Evolutionary conservation across 2,113 vertebrate species (phyloP).

Genomic region (Semnornis frantzii): DNA sequence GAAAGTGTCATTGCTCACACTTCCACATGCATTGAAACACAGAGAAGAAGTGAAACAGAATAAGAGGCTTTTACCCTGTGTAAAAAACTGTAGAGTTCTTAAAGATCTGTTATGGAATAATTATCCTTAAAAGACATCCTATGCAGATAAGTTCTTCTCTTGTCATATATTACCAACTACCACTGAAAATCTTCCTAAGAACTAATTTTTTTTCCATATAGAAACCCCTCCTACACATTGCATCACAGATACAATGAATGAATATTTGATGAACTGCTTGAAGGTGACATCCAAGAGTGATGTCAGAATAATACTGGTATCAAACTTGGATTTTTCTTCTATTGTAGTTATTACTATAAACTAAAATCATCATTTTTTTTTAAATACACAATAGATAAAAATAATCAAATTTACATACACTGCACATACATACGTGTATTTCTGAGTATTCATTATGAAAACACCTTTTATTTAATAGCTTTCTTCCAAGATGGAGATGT

Average conservation of each 20-base stretch:
- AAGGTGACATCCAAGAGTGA: background rate
- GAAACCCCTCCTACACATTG: fast-evolving
- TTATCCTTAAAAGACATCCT: background rate
- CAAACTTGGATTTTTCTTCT: background rate
- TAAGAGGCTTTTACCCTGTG: background rate
- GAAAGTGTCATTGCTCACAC: background rate
- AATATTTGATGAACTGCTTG: background rate
- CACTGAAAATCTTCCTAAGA: background rate
- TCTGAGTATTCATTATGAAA: background rate
- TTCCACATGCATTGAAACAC: background rate
- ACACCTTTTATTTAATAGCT: background rate
- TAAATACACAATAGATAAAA: background rate
- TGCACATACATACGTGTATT: background rate
- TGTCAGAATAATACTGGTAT: background rate
- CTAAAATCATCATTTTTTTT: background rate
- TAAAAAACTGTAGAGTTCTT: background rate
- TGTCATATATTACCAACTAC: background rate
- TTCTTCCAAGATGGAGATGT: background rate
- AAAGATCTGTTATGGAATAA: background rate
- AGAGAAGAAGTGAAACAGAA: background rate
- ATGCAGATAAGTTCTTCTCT: background rate
- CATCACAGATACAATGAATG: background rate
- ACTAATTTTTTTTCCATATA: background rate
- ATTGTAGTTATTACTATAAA: background rate
- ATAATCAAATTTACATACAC: background rate